Evolutionary conservation across 2,113 vertebrate genomes (phyloP), one percentile per base, ranked within the genome.

Genomic region (Platichthys stellatus): DNA sequence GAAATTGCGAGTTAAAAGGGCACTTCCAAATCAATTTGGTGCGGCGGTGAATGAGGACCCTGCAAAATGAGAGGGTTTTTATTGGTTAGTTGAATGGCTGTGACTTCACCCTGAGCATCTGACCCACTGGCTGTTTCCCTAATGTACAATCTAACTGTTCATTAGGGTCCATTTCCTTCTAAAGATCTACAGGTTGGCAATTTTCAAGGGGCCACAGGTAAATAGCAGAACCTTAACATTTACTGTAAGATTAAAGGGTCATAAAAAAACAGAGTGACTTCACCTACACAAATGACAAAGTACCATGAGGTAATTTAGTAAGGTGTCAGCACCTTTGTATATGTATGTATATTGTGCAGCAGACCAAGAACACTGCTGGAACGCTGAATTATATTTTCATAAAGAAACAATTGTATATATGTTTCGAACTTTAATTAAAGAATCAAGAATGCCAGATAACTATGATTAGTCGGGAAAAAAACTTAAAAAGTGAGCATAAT

Each of bases 11-110:
- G 86, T 85, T 91, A 89, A 89, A 85, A 81, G 87, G 87, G 76
- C 81, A 92, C 81, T 86, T 90, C 82, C 76, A 80, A 86, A 93
- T 82, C 86, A 91, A 87, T 91, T 88, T 86, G 71, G 57, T 51
- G 69, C 43, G 21, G 63, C 23, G 17, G 65, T 61, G 57, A 87
- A 72, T 59, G 79, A 74, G 70, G 66, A 80, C 51, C 38, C 64
- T 61, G 67, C 79, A 76, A 76, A 87, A 85, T 86, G 69, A 80
- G 61, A 77, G 62, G 26, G 10, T 63, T 80, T 81, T 76, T 61
- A 31, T 72, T 77, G 63, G 58, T 81, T 62, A 15, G 31, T n/a
- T 35, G 31, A 72, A 66, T 57, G 49, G 73, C 28, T 73, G 75
- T 67, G 81, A 88, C 64, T 75, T 82, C 66, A 62, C 23, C 65